Conservation (phyloP, 2,888 invertebrate species). For the Eupithecia vulgata region DNA sequence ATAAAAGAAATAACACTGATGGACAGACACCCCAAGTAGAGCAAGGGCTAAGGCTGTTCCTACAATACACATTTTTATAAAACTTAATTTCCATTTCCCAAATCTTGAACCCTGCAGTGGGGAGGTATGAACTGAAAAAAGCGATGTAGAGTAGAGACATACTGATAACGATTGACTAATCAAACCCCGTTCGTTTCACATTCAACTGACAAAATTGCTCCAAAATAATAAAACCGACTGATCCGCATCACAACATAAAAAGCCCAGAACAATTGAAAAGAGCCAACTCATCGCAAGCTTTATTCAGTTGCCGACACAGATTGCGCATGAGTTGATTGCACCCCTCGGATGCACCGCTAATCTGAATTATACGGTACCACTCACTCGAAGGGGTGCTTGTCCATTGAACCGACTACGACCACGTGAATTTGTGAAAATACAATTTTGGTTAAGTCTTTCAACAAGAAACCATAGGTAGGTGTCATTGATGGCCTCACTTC, state of each 20-base stretch:
- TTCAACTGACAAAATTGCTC: neutral
- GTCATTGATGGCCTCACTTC: neutral
- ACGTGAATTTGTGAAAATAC: neutral
- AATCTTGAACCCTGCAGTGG: neutral
- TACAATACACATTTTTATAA: neutral
- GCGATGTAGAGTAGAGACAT: too few species aligned
- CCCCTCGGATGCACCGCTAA: constrained; percentile 30
- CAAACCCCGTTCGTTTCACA: neutral
- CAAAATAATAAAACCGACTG: neutral
- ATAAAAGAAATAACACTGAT: too few species aligned
- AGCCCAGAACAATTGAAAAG: neutral
- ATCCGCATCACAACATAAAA: neutral
- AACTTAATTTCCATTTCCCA: neutral
- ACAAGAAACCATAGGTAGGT: neutral
- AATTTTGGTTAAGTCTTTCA: neutral
- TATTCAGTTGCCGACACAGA: constrained; percentile 12
- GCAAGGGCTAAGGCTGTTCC: too few species aligned
- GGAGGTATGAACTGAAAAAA: too few species aligned
- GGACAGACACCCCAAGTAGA: too few species aligned
- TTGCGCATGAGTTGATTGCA: constrained; percentile 29
- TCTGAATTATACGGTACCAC: constrained; percentile 50
- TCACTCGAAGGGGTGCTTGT: constrained; percentile 23
- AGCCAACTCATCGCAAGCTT: neutral
- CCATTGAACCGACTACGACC: neutral
- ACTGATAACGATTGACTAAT: too few species aligned